Percentiles rank a stretch among this genome's conserved stretches.
Evolutionary conservation across 2,797 vertebrate genomes (phyloP).

Genomic region (Coccyzus lansbergi): DNA sequence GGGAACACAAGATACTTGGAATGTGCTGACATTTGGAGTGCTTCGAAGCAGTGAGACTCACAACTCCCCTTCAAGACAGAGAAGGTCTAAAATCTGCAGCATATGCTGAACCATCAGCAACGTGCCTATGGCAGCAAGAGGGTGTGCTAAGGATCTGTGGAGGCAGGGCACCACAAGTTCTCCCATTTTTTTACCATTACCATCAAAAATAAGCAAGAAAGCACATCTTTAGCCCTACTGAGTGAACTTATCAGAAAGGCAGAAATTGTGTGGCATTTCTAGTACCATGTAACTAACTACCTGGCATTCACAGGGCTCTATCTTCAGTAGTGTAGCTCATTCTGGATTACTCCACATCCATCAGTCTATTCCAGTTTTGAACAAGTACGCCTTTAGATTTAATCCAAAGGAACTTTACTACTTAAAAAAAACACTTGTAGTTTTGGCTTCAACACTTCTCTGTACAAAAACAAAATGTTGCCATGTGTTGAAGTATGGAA

Average conservation of each 20-base stretch:
- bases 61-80: not conserved
- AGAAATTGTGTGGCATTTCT: not conserved
- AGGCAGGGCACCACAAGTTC: not conserved
- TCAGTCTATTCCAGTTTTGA: not conserved
- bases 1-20: not conserved
- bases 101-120: not conserved
- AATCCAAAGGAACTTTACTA: not conserved
- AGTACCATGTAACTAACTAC: not conserved
- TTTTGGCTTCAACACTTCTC: not conserved
- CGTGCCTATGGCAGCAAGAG: not conserved
- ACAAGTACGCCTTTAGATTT: conserved; percentile 2
- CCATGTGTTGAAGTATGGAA: not conserved
- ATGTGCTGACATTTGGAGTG: not conserved
- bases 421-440: not conserved
- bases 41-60: not conserved
- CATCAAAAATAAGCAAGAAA: not conserved
- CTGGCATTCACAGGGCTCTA: not conserved
- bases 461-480: not conserved
- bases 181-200: not conserved
- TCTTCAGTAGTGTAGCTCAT: not conserved
- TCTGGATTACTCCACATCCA: not conserved
- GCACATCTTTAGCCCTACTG: not conserved
- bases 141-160: not conserved
- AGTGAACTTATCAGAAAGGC: not conserved
- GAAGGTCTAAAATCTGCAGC: not conserved